Percentiles rank a stretch among this genome's conserved stretches.
These are phyloP conservation scores for Epinephelus malabaricus DNA, from an alignment of 2,797 vertebrate genomes.

Conservation along the genomic window DNA sequence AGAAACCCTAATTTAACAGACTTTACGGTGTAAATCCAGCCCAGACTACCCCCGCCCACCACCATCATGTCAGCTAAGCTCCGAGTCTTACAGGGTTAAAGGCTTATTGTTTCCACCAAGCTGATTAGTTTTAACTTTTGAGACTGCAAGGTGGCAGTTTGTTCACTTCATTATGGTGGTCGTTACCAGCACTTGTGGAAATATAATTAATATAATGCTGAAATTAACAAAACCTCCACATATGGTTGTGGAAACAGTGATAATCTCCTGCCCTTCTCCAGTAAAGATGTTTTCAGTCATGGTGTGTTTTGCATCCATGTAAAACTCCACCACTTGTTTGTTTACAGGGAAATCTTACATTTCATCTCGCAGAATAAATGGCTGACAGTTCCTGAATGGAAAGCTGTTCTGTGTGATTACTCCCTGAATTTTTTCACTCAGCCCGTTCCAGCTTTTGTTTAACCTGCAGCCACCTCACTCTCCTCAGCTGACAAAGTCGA, in stretches of 20 bases:
- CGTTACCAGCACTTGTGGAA: background rate
- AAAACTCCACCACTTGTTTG: background rate
- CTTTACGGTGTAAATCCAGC: conserved; percentile 45
- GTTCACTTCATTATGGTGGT: conserved; percentile 12
- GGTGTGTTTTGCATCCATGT: background rate
- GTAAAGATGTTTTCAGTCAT: background rate
- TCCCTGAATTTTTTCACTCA: conserved; percentile 30
- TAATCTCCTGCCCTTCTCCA: background rate
- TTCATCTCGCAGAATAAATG: conserved; percentile 19
- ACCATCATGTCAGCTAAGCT: conserved; percentile 64
- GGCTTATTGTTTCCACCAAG: conserved; percentile 76
- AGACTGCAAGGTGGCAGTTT: conserved; percentile 41
- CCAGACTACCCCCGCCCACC: conserved; percentile 22
- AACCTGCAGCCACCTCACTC: conserved; percentile 38
- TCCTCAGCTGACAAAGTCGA: conserved; percentile 46
- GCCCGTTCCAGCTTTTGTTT: conserved; percentile 33
- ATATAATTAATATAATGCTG: background rate
- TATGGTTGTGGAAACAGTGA: background rate
- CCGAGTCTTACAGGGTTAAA: conserved; percentile 71
- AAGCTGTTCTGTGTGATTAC: conserved; percentile 24
- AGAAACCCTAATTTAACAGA: conserved; percentile 28
- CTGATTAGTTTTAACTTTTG: conserved; percentile 80
- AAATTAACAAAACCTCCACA: background rate
- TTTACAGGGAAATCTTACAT: background rate
- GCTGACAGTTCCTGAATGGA: conserved; percentile 27